These are phyloP conservation scores for Vimba vimba DNA, from an alignment of 2,113 vertebrate genomes.

Conservation along the genomic window DNA sequence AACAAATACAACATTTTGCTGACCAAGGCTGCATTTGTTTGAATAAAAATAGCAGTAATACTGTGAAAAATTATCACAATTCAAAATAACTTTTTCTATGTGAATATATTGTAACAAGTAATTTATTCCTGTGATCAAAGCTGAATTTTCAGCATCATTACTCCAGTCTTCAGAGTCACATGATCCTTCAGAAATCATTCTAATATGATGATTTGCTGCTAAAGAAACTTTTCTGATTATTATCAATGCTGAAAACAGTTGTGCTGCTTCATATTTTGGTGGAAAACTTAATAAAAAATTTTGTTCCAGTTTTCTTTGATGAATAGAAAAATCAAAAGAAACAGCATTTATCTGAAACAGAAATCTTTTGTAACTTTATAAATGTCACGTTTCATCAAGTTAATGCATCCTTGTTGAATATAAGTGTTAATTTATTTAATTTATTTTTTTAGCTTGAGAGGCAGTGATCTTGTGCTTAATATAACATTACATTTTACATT, in stretches of 20 bases:
- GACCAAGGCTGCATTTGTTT: too few species aligned
- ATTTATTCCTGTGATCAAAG: too few species aligned
- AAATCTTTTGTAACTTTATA: background rate
- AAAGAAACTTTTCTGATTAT: background rate
- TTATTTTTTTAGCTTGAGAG: background rate
- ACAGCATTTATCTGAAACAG: background rate
- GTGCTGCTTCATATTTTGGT: background rate
- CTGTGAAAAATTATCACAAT: too few species aligned
- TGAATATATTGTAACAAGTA: too few species aligned
- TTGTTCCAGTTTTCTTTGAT: background rate
- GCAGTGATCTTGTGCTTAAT: background rate
- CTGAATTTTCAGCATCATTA: too few species aligned
- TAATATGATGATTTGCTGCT: background rate
- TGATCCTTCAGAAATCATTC: background rate
- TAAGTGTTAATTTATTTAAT: background rate
- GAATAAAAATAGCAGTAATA: too few species aligned
- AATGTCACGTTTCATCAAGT: background rate
- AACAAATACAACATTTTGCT: fast-evolving
- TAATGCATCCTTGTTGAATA: background rate
- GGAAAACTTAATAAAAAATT: background rate
- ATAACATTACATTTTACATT: background rate
- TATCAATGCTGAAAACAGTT: background rate
- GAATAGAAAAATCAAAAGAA: background rate
- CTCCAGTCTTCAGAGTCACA: too few species aligned
- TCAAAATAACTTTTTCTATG: too few species aligned